A percentile compares a stretch with the other conserved stretches of the same genome.
phyloP scores from a whole-genome alignment of 2,797 vertebrate genomes.

The Euphonia xanthogaster region DNA sequence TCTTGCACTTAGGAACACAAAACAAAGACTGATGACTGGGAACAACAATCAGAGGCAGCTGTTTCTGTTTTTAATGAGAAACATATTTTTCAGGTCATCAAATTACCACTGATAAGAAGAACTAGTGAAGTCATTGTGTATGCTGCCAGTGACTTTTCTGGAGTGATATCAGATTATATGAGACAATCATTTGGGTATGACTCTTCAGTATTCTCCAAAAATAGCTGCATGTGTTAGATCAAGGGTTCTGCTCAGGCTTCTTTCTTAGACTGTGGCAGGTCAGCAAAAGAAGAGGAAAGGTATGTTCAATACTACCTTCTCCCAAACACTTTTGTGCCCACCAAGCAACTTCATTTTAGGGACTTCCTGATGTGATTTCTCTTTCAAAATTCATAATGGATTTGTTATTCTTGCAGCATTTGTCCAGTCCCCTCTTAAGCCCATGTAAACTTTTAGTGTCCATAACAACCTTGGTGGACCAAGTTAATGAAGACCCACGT shows the following conservation, averaged over 20 bases:
- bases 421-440: background rate
- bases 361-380: background rate
- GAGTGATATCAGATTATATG: background rate
- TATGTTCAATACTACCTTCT: background rate
- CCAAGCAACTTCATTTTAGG: background rate
- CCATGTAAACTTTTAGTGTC: background rate
- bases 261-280: background rate
- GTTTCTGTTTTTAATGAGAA: background rate
- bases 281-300: background rate
- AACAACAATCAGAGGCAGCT: background rate
- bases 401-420: background rate
- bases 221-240: background rate
- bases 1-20: background rate
- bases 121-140: background rate
- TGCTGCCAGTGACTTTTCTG: background rate
- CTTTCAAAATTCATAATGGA: background rate
- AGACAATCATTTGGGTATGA: background rate
- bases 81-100: background rate
- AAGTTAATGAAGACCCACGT: background rate
- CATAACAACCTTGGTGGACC: background rate
- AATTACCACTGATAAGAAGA: conserved; percentile 2
- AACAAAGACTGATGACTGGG: background rate
- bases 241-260: background rate
- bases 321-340: background rate
- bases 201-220: background rate